Evolutionary conservation across 2,797 vertebrate genomes (phyloP).

Genomic region (Aulostomus chinensis): DNA sequence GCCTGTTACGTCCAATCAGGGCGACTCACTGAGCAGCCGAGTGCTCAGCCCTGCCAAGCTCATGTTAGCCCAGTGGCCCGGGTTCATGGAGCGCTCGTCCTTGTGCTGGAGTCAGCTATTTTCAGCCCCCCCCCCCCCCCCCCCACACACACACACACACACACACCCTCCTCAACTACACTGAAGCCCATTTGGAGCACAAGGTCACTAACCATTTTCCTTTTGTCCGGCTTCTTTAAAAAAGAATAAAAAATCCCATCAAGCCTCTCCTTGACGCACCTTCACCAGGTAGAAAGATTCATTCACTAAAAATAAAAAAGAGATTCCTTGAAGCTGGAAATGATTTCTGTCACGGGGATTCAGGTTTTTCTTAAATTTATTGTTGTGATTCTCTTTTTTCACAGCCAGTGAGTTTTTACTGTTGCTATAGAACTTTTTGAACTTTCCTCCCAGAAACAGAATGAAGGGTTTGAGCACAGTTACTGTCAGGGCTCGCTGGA

Average conservation of each 20-base stretch:
- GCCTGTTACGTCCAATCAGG: not conserved
- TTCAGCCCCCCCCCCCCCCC: slow-evolving; percentile 15
- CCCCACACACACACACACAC: too few relatives aligned
- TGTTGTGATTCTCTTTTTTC: too few relatives aligned
- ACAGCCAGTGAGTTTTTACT: too few relatives aligned
- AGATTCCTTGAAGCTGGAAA: not conserved
- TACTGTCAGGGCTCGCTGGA: too few relatives aligned
- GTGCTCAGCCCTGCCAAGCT: slow-evolving; percentile 13
- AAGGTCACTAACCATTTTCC: slow-evolving; percentile 22
- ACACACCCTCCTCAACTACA: too few relatives aligned
- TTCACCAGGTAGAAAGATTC: not conserved
- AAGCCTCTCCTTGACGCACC: slow-evolving; percentile 12
- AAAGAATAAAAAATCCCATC: not conserved
- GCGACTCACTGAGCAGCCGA: not conserved
- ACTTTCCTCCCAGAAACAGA: too few relatives aligned
- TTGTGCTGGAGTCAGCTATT: slow-evolving; percentile 38
- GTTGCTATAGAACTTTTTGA: too few relatives aligned
- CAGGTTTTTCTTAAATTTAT: too few relatives aligned
- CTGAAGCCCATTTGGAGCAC: slow-evolving; percentile 13
- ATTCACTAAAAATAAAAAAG: not conserved
- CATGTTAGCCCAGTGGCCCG: slow-evolving; percentile 18
- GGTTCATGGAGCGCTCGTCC: slow-evolving; percentile 28
- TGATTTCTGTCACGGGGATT: too few relatives aligned
- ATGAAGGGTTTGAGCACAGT: too few relatives aligned
- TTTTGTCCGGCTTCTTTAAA: not conserved